Base-by-base conservation (phyloP, 2,888 invertebrate genomes). In the Tachina lurida region DNA sequence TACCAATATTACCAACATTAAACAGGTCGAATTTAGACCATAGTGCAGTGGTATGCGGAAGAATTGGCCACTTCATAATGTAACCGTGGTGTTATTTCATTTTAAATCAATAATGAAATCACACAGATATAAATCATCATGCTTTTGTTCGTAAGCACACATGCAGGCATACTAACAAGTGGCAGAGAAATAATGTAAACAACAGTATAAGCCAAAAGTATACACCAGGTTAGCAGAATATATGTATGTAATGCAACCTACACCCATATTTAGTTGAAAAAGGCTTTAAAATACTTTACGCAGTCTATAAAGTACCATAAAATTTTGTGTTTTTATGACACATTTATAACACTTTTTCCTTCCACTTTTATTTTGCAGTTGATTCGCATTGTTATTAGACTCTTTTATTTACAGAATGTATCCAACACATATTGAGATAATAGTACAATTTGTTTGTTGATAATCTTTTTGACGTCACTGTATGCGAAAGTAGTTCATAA, bases 1-100 rank as follows among this genome's bases (percentile, higher is more conserved):
- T n/a, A n/a, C n/a, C n/a, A n/a, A n/a, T n/a, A n/a, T n/a, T 62
- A 31, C n/a, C 43, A 71, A 17, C 10, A 79, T 63, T 31, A 22
- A 63, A 45, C 8, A 17, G 60, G 3, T 31, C 31, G 31, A 81
- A 70, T 68, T 81, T 73, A 49, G 75, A 70, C 70, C 62, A 63
- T 12, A 60, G n/a, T 67, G 31, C 31, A 62, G n/a, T 73, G 86
- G 86, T 83, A 86, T 86, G 86, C 86, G 86, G 86, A 86, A 80
- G 76, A 73, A 80, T 80, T 83, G 83, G 68, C 76, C 65, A 41
- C 52, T 74, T 19, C 52, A 56, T 73, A 78, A 67, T 78, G 67
- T 47, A 62, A 73, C n/a, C 52, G 43, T 54, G 8, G 52, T 73
- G 67, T 78, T 73, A 71, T n/a, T n/a, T n/a, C 82, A 65, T 62